These are phyloP conservation scores for Ephestia elutella DNA, from an alignment of 1,140 invertebrate genomes.

Conservation along the genomic window DNA sequence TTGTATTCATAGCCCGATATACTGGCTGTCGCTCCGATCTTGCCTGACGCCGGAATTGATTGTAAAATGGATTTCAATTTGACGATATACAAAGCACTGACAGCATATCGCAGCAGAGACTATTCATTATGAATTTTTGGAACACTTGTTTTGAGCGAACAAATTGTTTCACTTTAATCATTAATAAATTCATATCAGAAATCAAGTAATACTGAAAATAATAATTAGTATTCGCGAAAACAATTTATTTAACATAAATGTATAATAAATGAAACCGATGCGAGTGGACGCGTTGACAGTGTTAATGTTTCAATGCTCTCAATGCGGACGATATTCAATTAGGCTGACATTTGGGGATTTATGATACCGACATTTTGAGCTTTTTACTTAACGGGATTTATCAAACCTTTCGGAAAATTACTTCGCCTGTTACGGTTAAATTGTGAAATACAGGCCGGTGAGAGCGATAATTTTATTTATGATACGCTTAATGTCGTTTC, in stretches of 20 bases:
- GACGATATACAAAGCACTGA: slow-evolving; percentile 38
- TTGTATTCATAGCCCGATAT: slow-evolving; percentile 53
- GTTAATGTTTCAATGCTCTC: slow-evolving; percentile 16
- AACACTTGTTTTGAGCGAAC: no score
- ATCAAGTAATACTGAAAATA: no score
- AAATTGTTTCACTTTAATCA: no score
- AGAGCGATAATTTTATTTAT: slow-evolving; percentile 5
- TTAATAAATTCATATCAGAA: no score
- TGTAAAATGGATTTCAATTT: slow-evolving; percentile 62
- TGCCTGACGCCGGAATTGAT: slow-evolving; percentile 40
- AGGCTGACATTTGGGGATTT: slow-evolving; percentile 17
- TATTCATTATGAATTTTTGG: no score
- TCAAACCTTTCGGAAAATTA: slow-evolving; percentile 8
- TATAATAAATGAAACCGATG: slow-evolving; percentile 15
- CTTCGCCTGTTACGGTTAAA: slow-evolving; percentile 5
- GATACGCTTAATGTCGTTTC: not conserved
- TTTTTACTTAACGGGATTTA: slow-evolving; percentile 8
- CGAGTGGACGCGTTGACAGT: slow-evolving; percentile 9
- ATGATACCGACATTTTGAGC: slow-evolving; percentile 11
- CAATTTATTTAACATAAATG: slow-evolving; percentile 10
- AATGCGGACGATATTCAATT: slow-evolving; percentile 20
- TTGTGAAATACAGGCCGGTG: slow-evolving; percentile 8
- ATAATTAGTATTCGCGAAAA: slow-evolving; percentile 13
- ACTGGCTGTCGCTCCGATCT: slow-evolving; percentile 31
- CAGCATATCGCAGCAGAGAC: not conserved